phyloP scores from a whole-genome alignment of 2,888 invertebrate species.

The Tiliacea aurago region DNA sequence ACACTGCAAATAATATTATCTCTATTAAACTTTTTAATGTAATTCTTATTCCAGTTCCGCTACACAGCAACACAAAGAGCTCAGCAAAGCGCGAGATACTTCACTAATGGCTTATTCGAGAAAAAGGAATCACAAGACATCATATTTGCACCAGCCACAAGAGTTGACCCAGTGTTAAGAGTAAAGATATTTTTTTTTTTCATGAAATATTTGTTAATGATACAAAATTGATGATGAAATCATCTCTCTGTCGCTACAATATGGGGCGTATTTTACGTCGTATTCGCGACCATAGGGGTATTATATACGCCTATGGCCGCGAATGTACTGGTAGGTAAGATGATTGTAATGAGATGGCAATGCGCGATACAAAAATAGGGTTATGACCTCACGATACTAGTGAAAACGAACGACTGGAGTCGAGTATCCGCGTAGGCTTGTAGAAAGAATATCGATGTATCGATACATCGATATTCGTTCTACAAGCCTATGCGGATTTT shows the following conservation, averaged over 20 bases:
- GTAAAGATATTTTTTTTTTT: conserved; percentile 83
- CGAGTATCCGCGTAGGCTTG: no score
- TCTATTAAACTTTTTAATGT: neutral
- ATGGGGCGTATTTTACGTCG: neutral
- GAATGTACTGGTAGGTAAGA: neutral
- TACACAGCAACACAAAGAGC: conserved; percentile 95
- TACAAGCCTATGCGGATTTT: no score
- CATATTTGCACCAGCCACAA: conserved; percentile 91
- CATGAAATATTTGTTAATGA: conserved; percentile 26
- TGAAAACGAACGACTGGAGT: no score
- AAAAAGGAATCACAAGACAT: conserved; percentile 91
- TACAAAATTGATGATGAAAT: neutral
- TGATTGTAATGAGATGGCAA: neutral
- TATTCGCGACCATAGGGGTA: neutral
- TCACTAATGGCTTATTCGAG: conserved; percentile 94
- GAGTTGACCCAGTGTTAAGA: conserved; percentile 92
- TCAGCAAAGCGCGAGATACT: conserved; percentile 93
- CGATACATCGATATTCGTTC: no score
- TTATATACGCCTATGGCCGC: neutral
- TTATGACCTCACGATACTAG: no score
- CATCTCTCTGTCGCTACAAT: neutral
- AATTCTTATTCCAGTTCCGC: conserved; percentile 91
- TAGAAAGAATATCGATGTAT: no score
- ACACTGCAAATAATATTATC: neutral
- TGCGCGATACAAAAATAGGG: neutral